Evolutionary conservation across 23 tunicate species (phyloP).

Genomic region (Trididemnum nubilum): DNA sequence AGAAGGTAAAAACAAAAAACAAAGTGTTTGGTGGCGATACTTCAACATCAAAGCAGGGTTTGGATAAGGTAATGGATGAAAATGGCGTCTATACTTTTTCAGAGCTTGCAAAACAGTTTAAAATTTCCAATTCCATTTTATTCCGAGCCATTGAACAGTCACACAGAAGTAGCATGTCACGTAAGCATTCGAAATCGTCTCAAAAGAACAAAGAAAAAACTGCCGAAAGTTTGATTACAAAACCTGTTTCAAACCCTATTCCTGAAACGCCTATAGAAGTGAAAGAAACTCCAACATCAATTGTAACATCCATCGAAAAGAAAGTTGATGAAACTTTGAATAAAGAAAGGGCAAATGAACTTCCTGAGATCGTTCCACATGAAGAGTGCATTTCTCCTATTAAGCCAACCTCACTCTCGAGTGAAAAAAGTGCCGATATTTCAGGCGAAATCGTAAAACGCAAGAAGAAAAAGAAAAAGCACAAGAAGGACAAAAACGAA

Average conservation of each 20-base stretch:
- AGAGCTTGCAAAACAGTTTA: constrained; percentile 86
- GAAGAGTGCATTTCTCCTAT: constrained; percentile 3
- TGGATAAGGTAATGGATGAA: constrained; percentile 32
- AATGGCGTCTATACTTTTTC: constrained; percentile 67
- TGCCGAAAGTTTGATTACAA: background rate
- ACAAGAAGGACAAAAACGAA: constrained; percentile 67
- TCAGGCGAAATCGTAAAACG: constrained; percentile 1
- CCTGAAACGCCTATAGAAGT: background rate
- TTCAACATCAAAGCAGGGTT: constrained; percentile 12
- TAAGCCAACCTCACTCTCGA: constrained; percentile 39
- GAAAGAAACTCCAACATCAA: background rate
- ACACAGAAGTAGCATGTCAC: constrained; percentile 29
- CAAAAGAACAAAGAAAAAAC: background rate
- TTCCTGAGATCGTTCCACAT: background rate
- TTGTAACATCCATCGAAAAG: background rate
- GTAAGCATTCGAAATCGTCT: background rate
- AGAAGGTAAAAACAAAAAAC: constrained; percentile 38
- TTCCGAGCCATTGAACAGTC: constrained; percentile 73
- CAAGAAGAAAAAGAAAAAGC: constrained; percentile 88
- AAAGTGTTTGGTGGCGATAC: constrained; percentile 61
- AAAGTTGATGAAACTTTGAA: background rate
- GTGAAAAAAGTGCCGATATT: constrained; percentile 30
- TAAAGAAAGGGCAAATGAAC: background rate
- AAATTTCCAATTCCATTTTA: constrained; percentile 85
- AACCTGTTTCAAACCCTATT: background rate